Conservation (phyloP, 64 coral and sea anemone genomes). For the Porites australiensis region DNA sequence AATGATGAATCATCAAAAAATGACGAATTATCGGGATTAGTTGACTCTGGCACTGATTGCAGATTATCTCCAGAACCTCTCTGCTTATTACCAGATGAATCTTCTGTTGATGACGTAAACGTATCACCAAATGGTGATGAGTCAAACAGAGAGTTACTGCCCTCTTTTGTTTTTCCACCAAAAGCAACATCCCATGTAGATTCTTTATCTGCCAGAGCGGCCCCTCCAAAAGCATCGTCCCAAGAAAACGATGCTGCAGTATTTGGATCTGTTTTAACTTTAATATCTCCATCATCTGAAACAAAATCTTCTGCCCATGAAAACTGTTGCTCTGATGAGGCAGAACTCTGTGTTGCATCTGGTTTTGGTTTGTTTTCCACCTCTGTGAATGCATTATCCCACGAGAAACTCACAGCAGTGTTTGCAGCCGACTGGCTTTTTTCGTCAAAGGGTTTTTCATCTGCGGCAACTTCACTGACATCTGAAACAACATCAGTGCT, state of each 20-base stretch:
- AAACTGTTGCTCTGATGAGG: not conserved
- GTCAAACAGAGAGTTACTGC: not conserved
- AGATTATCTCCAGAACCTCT: not conserved
- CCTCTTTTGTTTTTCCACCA: not conserved
- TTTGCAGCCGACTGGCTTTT: not conserved
- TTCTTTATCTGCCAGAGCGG: not conserved
- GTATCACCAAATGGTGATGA: slow-evolving; percentile 23
- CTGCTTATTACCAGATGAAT: not conserved
- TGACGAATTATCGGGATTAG: not conserved
- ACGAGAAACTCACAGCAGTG: not conserved
- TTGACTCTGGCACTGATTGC: not conserved
- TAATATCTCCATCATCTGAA: slow-evolving; percentile 21
- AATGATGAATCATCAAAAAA: not conserved
- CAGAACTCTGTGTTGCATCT: not conserved
- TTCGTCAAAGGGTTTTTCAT: not conserved
- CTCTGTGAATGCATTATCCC: slow-evolving; percentile 23
- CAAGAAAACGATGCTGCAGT: slow-evolving; percentile 33
- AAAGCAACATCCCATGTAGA: slow-evolving; percentile 79
- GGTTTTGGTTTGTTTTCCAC: not conserved
- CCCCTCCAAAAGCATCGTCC: slow-evolving; percentile 56
- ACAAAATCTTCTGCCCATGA: slow-evolving; percentile 32
- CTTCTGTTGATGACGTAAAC: not conserved
- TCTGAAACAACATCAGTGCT: not conserved
- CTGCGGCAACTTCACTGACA: not conserved
- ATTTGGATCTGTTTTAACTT: not conserved